Evolutionary conservation across 2,797 vertebrate genomes (phyloP).

Genomic region (Steatocranus sp.): DNA sequence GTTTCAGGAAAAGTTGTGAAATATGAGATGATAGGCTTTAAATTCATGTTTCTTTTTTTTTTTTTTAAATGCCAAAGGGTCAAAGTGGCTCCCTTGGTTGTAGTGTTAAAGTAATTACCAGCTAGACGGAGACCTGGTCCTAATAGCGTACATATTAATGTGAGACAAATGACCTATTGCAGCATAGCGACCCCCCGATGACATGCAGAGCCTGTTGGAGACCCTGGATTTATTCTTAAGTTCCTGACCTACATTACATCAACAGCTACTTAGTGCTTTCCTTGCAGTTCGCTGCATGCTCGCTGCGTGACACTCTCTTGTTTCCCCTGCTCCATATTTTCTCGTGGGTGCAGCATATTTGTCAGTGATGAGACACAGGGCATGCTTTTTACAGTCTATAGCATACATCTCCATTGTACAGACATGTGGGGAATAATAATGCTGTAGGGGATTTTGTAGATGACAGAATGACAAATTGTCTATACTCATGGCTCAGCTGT

Average conservation of each 20-base stretch:
- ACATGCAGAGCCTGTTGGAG: not conserved
- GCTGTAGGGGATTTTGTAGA: conserved; percentile 6
- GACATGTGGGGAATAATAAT: conserved; percentile 9
- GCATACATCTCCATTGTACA: not conserved
- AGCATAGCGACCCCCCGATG: not conserved
- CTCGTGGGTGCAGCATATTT: conserved; percentile 1
- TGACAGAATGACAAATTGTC: not conserved
- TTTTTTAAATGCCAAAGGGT: not conserved
- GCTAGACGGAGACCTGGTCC: not conserved
- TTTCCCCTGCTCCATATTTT: not conserved
- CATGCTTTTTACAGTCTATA: not conserved
- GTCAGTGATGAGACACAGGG: conserved; percentile 1
- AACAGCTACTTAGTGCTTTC: not conserved
- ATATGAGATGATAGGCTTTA: not conserved
- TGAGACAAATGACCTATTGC: not conserved
- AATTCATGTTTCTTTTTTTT: not conserved
- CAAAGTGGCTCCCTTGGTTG: not conserved
- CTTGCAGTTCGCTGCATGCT: not conserved
- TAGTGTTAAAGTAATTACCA: not conserved
- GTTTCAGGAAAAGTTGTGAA: not conserved
- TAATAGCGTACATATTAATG: not conserved
- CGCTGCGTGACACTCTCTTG: not conserved
- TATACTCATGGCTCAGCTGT: not conserved
- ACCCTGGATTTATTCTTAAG: not conserved
- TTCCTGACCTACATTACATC: not conserved